Evolutionary conservation across 2,113 vertebrate species (phyloP), one percentile per base, ranked within the genome.

Genomic region (Tragulus kanchil): DNA sequence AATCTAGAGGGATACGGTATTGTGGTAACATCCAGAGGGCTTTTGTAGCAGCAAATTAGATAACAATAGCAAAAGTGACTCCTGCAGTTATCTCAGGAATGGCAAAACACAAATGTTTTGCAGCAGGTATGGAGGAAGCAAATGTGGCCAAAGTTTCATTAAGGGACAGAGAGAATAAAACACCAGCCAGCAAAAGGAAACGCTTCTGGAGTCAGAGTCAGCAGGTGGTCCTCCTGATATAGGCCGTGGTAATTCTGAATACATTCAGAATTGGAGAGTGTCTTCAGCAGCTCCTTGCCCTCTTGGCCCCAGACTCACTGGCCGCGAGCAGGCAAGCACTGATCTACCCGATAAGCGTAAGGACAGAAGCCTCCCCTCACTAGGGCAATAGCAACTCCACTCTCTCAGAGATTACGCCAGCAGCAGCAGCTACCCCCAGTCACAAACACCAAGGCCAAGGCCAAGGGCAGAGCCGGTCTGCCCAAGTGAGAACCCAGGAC

Each of bases 51-150:
- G 21, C 23, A 5, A 21, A 54, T 36, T 31, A 71, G n/a, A 42
- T 0, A 0, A 0, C 13, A 4, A 12, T 0, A 45, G 48, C 23
- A 73, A 61, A 67, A 42, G 31, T 3, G 26, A n/a, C 45, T 69
- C 50, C 28, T 21, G 23, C 3, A 5, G 26, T 50, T 36, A 58
- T 31, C 25, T 36, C 8, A 26, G 71, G 64, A 15, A 23, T 0
- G 9, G 65, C 67, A 79, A 64, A 65, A 31, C 26, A 31, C 5
- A 42, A n/a, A n/a, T 11, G 6, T 6, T 21, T 1, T 19, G 10
- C 6, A 0, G 45, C 23, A 14, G 6, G 1, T 12, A 21, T 8
- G 14, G 31, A 9, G 7, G 8, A 62, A 42, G 17, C 14, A 36
- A 48, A 52, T 10, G 19, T 8, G 48, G n/a, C 16, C 2, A 13